These are phyloP conservation scores for Zelleria hepariella DNA, from an alignment of 2,888 invertebrate genomes.

Conservation along the genomic window DNA sequence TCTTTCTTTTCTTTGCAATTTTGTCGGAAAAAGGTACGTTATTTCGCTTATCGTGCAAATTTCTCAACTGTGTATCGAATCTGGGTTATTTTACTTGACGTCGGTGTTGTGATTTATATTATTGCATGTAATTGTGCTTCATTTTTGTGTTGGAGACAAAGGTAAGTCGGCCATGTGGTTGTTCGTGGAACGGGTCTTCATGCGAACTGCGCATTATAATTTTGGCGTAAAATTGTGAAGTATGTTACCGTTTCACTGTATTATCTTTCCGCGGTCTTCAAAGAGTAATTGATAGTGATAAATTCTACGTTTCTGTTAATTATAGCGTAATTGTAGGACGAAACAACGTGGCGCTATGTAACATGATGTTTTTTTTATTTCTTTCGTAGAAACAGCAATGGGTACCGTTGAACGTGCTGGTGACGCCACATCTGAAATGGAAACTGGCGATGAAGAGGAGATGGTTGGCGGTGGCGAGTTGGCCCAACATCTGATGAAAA, in stretches of 20 bases:
- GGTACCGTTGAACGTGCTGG: constrained; percentile 77
- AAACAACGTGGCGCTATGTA: constrained; percentile 8
- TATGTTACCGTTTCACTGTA: not conserved
- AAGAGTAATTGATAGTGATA: not conserved
- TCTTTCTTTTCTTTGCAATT: constrained; percentile 57
- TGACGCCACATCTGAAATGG: constrained; percentile 76
- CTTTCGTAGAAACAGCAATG: constrained; percentile 67
- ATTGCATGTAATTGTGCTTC: not conserved
- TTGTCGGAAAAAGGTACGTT: constrained; percentile 63
- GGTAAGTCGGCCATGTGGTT: constrained; percentile 58
- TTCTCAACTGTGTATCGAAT: constrained; percentile 16
- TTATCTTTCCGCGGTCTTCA: not conserved
- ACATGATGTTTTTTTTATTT: constrained; percentile 16
- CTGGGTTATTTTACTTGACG: not conserved
- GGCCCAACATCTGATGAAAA: constrained; percentile 56
- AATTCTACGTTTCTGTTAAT: not conserved
- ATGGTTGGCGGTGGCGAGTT: constrained; percentile 67
- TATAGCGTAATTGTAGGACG: not conserved
- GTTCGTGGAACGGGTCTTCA: constrained; percentile 32
- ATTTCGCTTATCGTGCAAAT: constrained; percentile 26
- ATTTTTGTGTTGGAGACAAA: constrained; percentile 16
- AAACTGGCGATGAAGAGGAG: constrained; percentile 77
- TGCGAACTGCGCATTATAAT: constrained; percentile 63
- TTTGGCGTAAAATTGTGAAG: constrained; percentile 16
- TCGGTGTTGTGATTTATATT: not conserved